These are phyloP conservation scores for Drosophila lacicola DNA, from an alignment of 2,888 invertebrate genomes.

Conservation along the genomic window DNA sequence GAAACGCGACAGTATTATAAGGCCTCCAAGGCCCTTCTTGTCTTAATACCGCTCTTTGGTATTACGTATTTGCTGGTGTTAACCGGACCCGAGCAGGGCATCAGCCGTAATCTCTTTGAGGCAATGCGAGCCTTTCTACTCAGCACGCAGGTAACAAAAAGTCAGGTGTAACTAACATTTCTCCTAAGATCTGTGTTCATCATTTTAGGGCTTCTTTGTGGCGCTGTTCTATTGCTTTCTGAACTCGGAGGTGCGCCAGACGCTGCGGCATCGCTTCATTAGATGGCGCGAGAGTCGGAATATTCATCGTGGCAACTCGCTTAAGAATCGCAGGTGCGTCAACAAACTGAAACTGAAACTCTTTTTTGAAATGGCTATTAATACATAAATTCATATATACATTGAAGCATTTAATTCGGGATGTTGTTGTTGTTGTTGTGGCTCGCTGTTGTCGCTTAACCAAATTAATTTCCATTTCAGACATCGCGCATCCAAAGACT, in stretches of 20 bases:
- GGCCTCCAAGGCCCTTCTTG: constrained; percentile 95
- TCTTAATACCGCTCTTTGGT: constrained; percentile 95
- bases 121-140: constrained; percentile 92
- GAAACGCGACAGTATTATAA: constrained; percentile 96
- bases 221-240: constrained; percentile 96
- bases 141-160: constrained; percentile 92
- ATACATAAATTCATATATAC: constrained; percentile 1
- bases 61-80: constrained; percentile 95
- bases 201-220: constrained; percentile 92
- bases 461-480: constrained; percentile 84
- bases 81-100: constrained; percentile 91
- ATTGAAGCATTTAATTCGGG: constrained; percentile 17
- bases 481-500: constrained; percentile 91
- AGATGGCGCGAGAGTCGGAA: constrained; percentile 88
- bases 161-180: background rate
- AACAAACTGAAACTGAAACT: background rate
- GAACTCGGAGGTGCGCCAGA: constrained; percentile 95
- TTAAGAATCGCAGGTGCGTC: constrained; percentile 83
- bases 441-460: constrained; percentile 65
- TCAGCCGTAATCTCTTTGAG: constrained; percentile 91
- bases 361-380: constrained; percentile 16
- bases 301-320: constrained; percentile 78
- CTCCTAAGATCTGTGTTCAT: background rate
- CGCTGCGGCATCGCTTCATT: constrained; percentile 92
- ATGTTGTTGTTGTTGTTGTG: constrained; percentile 25